A percentile compares a stretch with the other conserved stretches of the same genome.
These are phyloP conservation scores for Ornithoptera alexandrae DNA, from an alignment of 2,888 invertebrate genomes.

Conservation along the genomic window DNA sequence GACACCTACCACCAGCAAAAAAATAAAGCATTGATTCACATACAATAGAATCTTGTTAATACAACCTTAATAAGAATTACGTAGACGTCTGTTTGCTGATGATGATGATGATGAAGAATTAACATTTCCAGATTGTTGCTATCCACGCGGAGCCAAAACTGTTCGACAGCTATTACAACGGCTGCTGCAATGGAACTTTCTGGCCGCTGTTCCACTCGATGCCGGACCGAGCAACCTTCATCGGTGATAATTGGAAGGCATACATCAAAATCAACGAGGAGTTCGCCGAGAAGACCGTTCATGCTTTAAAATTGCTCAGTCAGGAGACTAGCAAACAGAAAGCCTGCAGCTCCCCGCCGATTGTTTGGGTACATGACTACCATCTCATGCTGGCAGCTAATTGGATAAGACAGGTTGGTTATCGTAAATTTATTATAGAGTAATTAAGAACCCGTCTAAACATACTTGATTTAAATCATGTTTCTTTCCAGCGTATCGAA, in stretches of 20 bases:
- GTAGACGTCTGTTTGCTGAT: too few relatives aligned
- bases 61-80: background rate
- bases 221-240: constrained; percentile 92
- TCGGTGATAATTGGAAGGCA: constrained; percentile 89
- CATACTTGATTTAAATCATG: background rate
- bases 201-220: constrained; percentile 96
- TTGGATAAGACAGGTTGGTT: constrained; percentile 88
- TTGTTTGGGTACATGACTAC: constrained; percentile 97
- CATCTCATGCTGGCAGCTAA: constrained; percentile 96
- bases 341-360: constrained; percentile 78
- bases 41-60: too few relatives aligned
- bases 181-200: constrained; percentile 94
- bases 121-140: constrained; percentile 83
- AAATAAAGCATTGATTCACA: too few relatives aligned
- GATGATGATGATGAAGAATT: background rate
- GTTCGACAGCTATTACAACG: constrained; percentile 94
- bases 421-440: background rate
- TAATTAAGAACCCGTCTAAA: background rate
- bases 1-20: too few relatives aligned
- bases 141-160: constrained; percentile 87
- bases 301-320: constrained; percentile 81
- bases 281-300: constrained; percentile 89
- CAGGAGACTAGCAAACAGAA: constrained; percentile 62
- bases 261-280: constrained; percentile 90
- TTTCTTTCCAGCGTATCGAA: constrained; percentile 82